Evolutionary conservation across 1,140 invertebrate genomes (phyloP).

Genomic region (Eupristina koningsbergeri): DNA sequence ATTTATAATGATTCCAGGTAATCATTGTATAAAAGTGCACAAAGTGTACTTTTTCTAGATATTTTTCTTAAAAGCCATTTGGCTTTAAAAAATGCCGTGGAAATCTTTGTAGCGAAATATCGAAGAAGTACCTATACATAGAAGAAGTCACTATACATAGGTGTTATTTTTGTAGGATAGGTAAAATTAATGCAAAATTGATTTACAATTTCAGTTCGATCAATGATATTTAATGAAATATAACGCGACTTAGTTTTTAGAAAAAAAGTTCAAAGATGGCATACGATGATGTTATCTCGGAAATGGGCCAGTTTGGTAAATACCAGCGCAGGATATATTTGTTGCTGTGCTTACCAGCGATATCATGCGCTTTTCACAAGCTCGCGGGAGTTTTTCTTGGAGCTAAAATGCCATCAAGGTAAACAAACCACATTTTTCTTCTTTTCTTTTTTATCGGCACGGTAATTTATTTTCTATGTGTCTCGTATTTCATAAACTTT

Average conservation of each 20-base stretch:
- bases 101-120: not conserved
- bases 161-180: slow-evolving; percentile 16
- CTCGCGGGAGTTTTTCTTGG: slow-evolving; percentile 82
- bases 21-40: not conserved
- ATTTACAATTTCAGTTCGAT: not conserved
- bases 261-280: slow-evolving; percentile 74
- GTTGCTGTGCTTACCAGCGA: slow-evolving; percentile 81
- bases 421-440: slow-evolving; percentile 39
- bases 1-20: not conserved
- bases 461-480: not conserved
- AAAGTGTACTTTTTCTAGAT: not conserved
- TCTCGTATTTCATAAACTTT: no score
- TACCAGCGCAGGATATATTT: slow-evolving; percentile 83
- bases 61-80: not conserved
- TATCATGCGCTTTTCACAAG: slow-evolving; percentile 84
- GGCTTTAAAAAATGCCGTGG: not conserved
- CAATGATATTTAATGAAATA: no score
- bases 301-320: slow-evolving; percentile 82
- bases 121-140: not conserved
- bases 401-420: slow-evolving; percentile 78
- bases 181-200: not conserved
- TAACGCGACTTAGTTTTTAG: slow-evolving; percentile 27
- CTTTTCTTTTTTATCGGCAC: not conserved
- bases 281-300: slow-evolving; percentile 81
- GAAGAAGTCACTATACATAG: not conserved